phyloP scores from a whole-genome alignment of 2,888 invertebrate species.

The Hyposoter dolosus region DNA sequence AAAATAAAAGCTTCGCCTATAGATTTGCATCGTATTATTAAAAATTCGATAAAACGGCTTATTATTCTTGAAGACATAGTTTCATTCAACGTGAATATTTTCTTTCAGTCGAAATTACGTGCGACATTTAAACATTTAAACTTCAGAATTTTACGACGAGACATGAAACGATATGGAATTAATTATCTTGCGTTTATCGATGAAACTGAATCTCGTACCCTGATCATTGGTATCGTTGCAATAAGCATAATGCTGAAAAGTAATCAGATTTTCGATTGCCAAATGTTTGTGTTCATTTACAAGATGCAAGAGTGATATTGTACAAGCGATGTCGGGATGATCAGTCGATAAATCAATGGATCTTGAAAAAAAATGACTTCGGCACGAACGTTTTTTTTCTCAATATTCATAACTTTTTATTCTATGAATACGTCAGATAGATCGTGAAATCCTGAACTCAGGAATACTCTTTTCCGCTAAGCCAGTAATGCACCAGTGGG shows the following conservation, averaged over 20 bases:
- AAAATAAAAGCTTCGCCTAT: neutral
- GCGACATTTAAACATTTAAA: neutral
- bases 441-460: neutral
- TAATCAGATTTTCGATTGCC: neutral
- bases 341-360: neutral
- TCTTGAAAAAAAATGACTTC: no score
- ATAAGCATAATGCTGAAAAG: slow-evolving; percentile 11
- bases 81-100: neutral
- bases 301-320: neutral
- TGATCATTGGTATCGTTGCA: slow-evolving; percentile 6
- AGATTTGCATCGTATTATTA: neutral
- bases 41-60: slow-evolving; percentile 25
- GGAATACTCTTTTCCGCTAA: neutral
- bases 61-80: slow-evolving; percentile 14
- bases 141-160: neutral
- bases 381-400: neutral
- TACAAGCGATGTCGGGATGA: neutral
- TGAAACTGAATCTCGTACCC: neutral
- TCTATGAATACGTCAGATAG: neutral
- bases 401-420: neutral
- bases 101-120: slow-evolving; percentile 6
- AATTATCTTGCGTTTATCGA: slow-evolving; percentile 10
- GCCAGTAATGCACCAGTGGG: neutral
- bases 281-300: slow-evolving; percentile 12
- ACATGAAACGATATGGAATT: neutral